Percentiles rank a stretch among this genome's conserved stretches.
Conservation (phyloP, 1,140 invertebrate genomes). For the Kradibia gibbosae region DNA sequence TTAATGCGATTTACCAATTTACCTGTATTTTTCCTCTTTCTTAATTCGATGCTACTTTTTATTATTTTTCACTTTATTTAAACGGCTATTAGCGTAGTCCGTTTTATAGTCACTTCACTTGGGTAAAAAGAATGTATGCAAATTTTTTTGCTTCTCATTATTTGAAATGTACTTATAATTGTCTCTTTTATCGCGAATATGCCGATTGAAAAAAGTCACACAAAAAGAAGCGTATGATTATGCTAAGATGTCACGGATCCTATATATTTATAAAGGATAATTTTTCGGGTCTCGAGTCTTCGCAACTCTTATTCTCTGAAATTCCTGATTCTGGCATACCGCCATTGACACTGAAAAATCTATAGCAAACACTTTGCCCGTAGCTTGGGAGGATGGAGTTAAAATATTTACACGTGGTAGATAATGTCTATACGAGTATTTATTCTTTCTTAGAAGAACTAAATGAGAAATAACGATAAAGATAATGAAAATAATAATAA, state of each 20-base stretch:
- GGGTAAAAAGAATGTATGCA: background rate
- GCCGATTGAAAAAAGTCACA: background rate
- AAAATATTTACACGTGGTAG: background rate
- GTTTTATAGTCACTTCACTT: background rate
- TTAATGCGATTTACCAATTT: background rate
- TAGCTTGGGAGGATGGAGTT: background rate
- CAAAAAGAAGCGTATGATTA: background rate
- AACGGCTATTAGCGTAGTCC: background rate
- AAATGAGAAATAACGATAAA: too few relatives aligned
- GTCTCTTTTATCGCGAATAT: background rate
- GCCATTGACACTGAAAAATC: background rate
- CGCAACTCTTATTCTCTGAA: background rate
- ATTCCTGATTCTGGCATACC: background rate
- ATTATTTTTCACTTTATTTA: background rate
- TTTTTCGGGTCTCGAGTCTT: background rate
- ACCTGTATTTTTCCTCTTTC: too few relatives aligned
- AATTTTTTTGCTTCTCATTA: constrained; percentile 4
- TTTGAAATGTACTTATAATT: constrained; percentile 8
- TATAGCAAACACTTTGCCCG: background rate
- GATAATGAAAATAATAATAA: background rate
- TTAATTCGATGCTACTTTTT: background rate
- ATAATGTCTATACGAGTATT: too few relatives aligned
- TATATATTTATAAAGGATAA: background rate
- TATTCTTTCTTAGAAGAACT: too few relatives aligned
- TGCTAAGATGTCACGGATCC: background rate